Conservation (phyloP, 2,797 vertebrate species). For the Xiphorhynchus erythropygius region DNA sequence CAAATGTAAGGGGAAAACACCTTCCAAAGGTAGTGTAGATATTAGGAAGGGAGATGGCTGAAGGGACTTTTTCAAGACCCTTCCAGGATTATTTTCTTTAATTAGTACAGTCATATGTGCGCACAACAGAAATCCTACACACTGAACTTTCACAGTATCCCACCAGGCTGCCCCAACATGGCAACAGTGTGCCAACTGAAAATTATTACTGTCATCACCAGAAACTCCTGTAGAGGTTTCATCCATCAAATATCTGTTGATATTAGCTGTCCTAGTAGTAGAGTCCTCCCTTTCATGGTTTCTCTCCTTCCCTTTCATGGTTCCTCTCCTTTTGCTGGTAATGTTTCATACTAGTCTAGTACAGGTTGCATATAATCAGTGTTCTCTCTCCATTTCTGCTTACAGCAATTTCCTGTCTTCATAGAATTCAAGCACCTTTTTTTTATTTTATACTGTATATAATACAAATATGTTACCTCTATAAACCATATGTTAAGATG, state of each 20-base stretch:
- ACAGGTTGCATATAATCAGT: background rate
- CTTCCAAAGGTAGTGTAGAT: background rate
- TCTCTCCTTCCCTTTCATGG: background rate
- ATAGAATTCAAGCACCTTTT: constrained; percentile 2
- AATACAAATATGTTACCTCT: background rate
- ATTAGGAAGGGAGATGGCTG: background rate
- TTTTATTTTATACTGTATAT: background rate
- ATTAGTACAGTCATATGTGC: background rate
- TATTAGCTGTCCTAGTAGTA: background rate
- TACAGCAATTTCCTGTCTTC: background rate
- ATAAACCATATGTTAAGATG: background rate
- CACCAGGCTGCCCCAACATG: background rate
- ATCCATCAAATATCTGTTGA: background rate
- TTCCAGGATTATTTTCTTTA: background rate
- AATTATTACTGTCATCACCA: background rate
- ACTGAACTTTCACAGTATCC: background rate
- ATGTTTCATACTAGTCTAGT: background rate
- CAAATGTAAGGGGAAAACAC: background rate
- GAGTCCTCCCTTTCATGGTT: background rate
- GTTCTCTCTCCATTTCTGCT: background rate
- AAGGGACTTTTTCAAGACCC: background rate
- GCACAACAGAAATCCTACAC: background rate
- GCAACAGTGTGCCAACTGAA: background rate
- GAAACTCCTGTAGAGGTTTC: background rate
- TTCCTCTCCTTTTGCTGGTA: background rate